Percentiles rank a stretch among this genome's conserved stretches.
These are phyloP conservation scores for Tragelaphus eurycerus DNA, from an alignment of 2,797 vertebrate genomes.

Conservation along the genomic window DNA sequence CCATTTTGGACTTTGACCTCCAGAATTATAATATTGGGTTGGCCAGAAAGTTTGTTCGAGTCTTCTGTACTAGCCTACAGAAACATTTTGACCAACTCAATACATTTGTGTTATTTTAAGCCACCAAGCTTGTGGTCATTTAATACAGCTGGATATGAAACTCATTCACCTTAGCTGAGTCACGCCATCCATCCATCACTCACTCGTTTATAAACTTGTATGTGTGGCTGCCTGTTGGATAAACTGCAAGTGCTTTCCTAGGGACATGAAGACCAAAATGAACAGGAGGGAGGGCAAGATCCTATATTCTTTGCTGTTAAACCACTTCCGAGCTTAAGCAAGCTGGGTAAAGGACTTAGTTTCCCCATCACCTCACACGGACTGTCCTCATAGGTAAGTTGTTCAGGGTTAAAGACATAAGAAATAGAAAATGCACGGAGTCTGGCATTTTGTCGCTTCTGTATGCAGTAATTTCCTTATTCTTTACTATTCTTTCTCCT, in stretches of 20 bases:
- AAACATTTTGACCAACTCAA: not conserved
- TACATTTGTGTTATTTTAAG: not conserved
- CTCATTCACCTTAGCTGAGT: not conserved
- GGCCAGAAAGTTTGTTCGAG: not conserved
- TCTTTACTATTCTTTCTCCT: not conserved
- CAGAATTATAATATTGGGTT: not conserved
- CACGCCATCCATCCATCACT: no score
- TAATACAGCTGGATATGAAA: not conserved
- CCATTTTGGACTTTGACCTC: not conserved
- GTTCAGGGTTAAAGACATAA: not conserved
- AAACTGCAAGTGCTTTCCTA: not conserved
- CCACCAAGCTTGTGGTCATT: not conserved
- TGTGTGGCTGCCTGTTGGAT: no score
- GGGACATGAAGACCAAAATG: not conserved
- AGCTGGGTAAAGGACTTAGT: not conserved
- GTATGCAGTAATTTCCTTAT: accelerated
- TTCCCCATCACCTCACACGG: accelerated
- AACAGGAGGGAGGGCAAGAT: not conserved
- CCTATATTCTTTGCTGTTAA: not conserved
- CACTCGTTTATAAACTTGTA: not conserved
- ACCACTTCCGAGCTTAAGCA: not conserved
- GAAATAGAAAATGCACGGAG: not conserved
- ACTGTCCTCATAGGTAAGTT: accelerated
- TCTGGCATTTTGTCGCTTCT: not conserved
- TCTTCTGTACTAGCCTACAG: not conserved